Evolutionary conservation across 2,888 invertebrate genomes (phyloP), one percentile per base, ranked within the genome.

Genomic region (Galerucella nymphaeae): DNA sequence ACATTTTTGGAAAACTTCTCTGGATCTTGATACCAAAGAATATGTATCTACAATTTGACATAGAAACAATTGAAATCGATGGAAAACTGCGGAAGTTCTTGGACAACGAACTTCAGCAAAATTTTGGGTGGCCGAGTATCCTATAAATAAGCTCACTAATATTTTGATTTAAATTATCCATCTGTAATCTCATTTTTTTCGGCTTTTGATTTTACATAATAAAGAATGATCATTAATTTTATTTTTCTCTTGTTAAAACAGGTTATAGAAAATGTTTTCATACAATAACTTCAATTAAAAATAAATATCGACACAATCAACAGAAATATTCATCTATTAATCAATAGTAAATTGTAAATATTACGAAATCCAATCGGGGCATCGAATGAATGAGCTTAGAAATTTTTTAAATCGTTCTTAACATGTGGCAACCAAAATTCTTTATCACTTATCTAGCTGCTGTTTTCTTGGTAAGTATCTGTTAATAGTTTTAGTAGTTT

Each of bases 381-480:
- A 42, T 16, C 18, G 23, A 38, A 41, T 62, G 18, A 41, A 62
- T 41, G 55, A 70, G 30, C 48, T 45, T 58, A 23, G 18, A 48
- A 42, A 62, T 64, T 64, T 58, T 64, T 71, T 63, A 50, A 73
- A 73, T 75, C 38, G 70, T 61, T 63, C 23, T 30, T 72, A 71
- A 72, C 74, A 77, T 77, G 80, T 72, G 76, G 76, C 69, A 76
- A 71, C 76, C 75, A 75, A 75, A 77, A 62, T 23, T 18, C 76
- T 79, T 79, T 77, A 75, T 80, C 71, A 70, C 76, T 70, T 73
- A 76, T 73, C 71, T 79, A 75, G 71, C 73, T 74, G 71, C 75
- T 66, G 76, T 78, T 74, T 77, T 74, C 76, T 72, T 78, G 80
- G 80, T 80, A 73, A 80, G 80, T 80, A 75, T 65, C 64, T 69